Base-by-base conservation (phyloP, 1,140 invertebrate genomes). In the Dendroctonus valens region DNA sequence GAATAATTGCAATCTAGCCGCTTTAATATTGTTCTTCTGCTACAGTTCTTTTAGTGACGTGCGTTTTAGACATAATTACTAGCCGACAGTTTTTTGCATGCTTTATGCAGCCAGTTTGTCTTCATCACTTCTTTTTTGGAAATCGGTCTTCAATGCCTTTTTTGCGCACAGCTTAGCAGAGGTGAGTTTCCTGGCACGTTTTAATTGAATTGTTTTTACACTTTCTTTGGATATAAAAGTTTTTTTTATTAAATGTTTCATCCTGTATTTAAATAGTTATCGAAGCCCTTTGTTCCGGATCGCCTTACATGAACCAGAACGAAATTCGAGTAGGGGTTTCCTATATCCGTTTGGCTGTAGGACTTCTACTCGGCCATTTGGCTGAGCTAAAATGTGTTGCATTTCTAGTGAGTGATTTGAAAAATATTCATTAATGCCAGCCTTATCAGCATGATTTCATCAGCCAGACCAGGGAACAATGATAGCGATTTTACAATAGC, bases 1-100 rank as follows among this genome's bases (percentile, higher is more conserved):
- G 50, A 65, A 58, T 58, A 58, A 65, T 65, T 65, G 63, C 63
- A 65, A 59, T 59, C 63, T 59, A 59, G 50, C 63, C 39, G 54
- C 48, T 59, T 65, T 65, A 65, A 59, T 65, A 65, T 65, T 41
- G 55, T 59, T 58, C 54, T 59, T 58, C 15, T 50, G 63, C 46
- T 59, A 65, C 54, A 59, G 40, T 62, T 41, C 62, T 55, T 55
- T 64, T 58, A 58, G 63, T 58, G 63, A 65, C 55, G 63, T 65
- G 55, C 26, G 15, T 50, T 65, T 59, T 65, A 41, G n/a, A 54
- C 63, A 41, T 59, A 40, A 58, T 40, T 50, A 59, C 26, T 48
- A 41, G n/a, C 55, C 26, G 41, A 40, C 11, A 11, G 26, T 14
- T 58, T 58, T 58, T 15, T 58, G 42, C 0, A 40, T 39, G 9